phyloP scores from a whole-genome alignment of 2,113 vertebrate genomes.

The Oncorhynchus nerka region DNA sequence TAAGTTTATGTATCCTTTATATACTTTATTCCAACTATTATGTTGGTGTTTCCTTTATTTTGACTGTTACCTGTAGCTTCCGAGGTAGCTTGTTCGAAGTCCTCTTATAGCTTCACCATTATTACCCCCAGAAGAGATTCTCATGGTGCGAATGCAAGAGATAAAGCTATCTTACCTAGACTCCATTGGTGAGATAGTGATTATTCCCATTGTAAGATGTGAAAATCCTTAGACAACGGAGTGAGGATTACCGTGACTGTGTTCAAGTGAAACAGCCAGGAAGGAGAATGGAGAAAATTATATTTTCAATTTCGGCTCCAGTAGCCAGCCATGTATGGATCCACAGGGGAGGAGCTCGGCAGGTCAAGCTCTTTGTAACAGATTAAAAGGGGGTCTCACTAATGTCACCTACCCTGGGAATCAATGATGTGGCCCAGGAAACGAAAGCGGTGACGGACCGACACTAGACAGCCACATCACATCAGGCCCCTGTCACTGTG shows the following conservation, averaged over 20 bases:
- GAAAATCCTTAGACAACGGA: no score
- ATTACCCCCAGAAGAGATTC: no score
- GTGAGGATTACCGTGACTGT: constrained; percentile 2
- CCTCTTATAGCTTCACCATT: no score
- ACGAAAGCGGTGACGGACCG: constrained; percentile 68
- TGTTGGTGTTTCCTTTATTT: no score
- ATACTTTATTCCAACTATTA: no score
- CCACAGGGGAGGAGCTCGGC: constrained; percentile 6
- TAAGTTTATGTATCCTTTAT: no score
- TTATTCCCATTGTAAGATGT: no score
- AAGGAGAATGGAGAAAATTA: constrained; percentile 22
- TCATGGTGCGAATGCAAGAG: no score
- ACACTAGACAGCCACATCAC: constrained; percentile 39
- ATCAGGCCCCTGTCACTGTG: constrained; percentile 62
- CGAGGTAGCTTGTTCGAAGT: no score
- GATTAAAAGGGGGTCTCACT: constrained; percentile 70
- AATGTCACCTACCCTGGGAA: constrained; percentile 58
- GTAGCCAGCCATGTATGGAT: constrained; percentile 10
- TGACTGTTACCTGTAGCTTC: no score
- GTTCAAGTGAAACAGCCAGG: constrained; percentile 6
- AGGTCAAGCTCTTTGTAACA: constrained; percentile 63
- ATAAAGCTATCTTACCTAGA: no score
- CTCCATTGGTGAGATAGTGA: no score
- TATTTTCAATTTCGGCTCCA: constrained; percentile 47
- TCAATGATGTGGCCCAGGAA: constrained; percentile 56